Evolutionary conservation across 2,797 vertebrate species (phyloP), one percentile per base, ranked within the genome.

Genomic region (Myiothlypis chrysogaster): DNA sequence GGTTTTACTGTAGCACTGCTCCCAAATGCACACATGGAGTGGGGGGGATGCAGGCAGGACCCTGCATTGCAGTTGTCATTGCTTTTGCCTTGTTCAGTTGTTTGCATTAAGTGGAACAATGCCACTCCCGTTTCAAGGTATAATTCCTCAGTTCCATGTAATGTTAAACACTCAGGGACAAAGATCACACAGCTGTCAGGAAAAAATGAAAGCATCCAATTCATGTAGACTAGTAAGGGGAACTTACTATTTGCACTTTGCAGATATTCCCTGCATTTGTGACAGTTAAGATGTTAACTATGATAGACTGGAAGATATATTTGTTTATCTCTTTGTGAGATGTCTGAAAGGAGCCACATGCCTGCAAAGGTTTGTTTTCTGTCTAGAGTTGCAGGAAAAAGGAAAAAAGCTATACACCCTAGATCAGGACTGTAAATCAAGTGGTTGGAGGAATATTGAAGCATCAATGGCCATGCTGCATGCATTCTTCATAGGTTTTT

Each of bases 61-160:
- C 7, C 52, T 77, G 72, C 20, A 2, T 32, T 89, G 32, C 60
- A 43, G 0, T 17, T 82, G 30, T 50, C 23, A 9, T 25, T 46
- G 35, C 50, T 59, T 85, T 87, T 90, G 44, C 35, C 57, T 81
- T 60, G 55, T 70, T 88, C 64, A 37, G 2, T 44, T 66, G 19
- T 93, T 94, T 69, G 49, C 55, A 18, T 30, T 41, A 64, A 73
- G 30, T 55, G 76, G 39, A 83, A 69, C 65, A 94, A 49, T 23
- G 73, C 39, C 60, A 32, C 23, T 81, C n/a, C 44, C 60, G 59
- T 79, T 84, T 70, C 77, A 77, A 83, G 60, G 66, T 90, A 17
- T 21, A 70, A 12, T 86, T 90, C 64, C 63, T 73, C 59, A 46
- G 15, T 92, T 90, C 69, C 50, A 10, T 44, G 35, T 52, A 10